phyloP scores from a whole-genome alignment of 2,113 vertebrate genomes.

The Aramus guarauna region DNA sequence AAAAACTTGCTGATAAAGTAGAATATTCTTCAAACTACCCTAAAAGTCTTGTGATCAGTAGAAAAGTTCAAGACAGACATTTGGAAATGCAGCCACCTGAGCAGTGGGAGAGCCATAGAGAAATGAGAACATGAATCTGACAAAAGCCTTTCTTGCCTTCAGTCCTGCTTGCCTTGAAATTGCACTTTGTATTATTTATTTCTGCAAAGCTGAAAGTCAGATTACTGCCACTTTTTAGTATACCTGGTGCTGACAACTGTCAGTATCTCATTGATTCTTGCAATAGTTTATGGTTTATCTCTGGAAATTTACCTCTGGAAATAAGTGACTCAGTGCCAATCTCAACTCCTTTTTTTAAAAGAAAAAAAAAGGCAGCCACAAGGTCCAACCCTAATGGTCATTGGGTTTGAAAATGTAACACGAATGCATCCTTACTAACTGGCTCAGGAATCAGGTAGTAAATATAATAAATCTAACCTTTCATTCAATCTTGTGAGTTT shows the following conservation, averaged over 20 bases:
- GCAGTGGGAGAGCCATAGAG: not conserved
- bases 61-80: not conserved
- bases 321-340: not conserved
- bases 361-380: not conserved
- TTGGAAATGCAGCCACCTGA: not conserved
- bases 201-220: not conserved
- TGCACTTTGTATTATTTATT: not conserved
- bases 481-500: not conserved
- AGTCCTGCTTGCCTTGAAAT: not conserved
- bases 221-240: not conserved
- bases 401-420: not conserved
- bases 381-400: not conserved
- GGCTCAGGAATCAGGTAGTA: not conserved
- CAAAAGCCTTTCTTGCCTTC: not conserved
- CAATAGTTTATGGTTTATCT: not conserved
- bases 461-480: not conserved
- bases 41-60: not conserved
- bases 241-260: not conserved
- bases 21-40: not conserved
- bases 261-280: not conserved
- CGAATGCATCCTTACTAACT: not conserved
- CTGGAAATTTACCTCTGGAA: not conserved
- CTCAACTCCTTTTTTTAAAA: not conserved
- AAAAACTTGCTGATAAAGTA: not conserved
- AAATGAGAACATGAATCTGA: not conserved